Evolutionary conservation across 2,113 vertebrate genomes (phyloP), one percentile per base, ranked within the genome.

Genomic region (Periophthalmus modestus): DNA sequence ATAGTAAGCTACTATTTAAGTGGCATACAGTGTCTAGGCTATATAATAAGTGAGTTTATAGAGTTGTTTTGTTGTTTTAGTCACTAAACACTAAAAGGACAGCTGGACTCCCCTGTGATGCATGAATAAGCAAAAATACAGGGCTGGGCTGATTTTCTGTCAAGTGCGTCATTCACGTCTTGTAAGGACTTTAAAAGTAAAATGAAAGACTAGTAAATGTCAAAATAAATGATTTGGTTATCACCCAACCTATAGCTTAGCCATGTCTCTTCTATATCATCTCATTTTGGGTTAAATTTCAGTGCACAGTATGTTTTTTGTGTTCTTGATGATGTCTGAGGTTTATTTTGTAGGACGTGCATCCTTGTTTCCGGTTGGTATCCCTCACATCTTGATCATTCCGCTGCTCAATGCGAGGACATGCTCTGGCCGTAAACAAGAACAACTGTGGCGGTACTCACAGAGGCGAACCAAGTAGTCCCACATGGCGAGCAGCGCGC

Each of bases 381-480:
- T 7, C 48, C 0, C 0, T 2, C n/a, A n/a, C 65, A 16, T 23
- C 61, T 80, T 68, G 74, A 43, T 39, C 5, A 2, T 9, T 43
- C 62, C 77, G 23, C 36, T 12, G 47, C 28, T 50, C 52, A n/a
- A 19, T 11, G 52, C 52, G 7, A 19, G 23, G 57, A 83, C 58
- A 48, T 28, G 54, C 47, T 66, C 50, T 62, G 5, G 63, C 43
- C 33, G 14, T 47, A 75, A 79, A 66, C 68, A 39, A 68, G 59
- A 80, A 75, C 70, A 75, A 71, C 73, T 28, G 79, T 59, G 47
- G 67, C 62, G 74, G 5, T 90, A 93, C 93, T 93, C 85, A 93
- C 93, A 66, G 6, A 92, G 72, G 15, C 88, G 83, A n/a, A 89
- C 87, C 89, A 90, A 91, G 85, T 54, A 83, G 78, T 93, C 89